These are phyloP conservation scores for Eilema sororculum DNA, from an alignment of 2,888 invertebrate species.

Conservation along the genomic window DNA sequence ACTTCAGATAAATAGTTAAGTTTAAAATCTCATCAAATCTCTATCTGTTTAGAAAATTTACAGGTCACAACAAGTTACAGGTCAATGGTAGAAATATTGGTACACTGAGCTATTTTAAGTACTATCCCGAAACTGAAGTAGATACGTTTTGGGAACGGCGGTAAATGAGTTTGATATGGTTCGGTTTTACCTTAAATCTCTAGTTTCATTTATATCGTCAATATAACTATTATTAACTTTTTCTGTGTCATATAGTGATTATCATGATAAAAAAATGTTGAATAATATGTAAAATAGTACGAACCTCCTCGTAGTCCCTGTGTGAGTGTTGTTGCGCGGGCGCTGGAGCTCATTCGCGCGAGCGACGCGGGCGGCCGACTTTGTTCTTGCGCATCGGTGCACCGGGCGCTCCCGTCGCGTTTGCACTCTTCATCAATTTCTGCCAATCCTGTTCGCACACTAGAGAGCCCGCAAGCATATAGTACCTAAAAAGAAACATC, in stretches of 20 bases:
- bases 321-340: slow-evolving; percentile 74
- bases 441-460: slow-evolving; percentile 99
- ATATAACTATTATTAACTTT: too few relatives aligned
- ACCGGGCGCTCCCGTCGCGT: slow-evolving; percentile 86
- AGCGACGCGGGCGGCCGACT: slow-evolving; percentile 95
- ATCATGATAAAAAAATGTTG: too few relatives aligned
- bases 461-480: slow-evolving; percentile 95
- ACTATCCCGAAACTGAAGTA: too few relatives aligned
- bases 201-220: background rate
- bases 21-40: too few relatives aligned
- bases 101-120: too few relatives aligned
- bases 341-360: slow-evolving; percentile 92
- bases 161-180: too few relatives aligned
- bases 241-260: background rate
- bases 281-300: slow-evolving; percentile 24
- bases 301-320: slow-evolving; percentile 82
- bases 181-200: background rate
- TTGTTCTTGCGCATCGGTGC: slow-evolving; percentile 95
- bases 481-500: slow-evolving; percentile 87
- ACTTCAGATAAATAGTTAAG: too few relatives aligned
- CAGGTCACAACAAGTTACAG: too few relatives aligned
- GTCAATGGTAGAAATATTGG: too few relatives aligned
- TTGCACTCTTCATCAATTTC: slow-evolving; percentile 94
- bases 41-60: too few relatives aligned
- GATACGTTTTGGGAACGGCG: too few relatives aligned